Base-by-base conservation (phyloP, 2,113 vertebrate species). In the Petrocephalus zakoni region DNA sequence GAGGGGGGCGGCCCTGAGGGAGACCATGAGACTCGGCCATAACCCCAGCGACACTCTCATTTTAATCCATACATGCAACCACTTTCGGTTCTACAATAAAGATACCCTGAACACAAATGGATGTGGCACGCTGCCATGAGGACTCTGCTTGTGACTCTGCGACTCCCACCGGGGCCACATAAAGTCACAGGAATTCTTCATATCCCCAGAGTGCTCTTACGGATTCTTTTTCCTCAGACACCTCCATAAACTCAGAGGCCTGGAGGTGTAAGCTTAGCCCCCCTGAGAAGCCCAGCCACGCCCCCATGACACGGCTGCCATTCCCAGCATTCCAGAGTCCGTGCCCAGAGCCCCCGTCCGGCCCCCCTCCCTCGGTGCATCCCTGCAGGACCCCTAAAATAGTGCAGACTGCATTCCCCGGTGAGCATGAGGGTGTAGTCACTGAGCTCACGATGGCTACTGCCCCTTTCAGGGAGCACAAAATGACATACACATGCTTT, bases 321-420 rank as follows among this genome's bases (percentile, higher is more conserved):
- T 87, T 87, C 87, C 61, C 87, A 72, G 58, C 58, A 87, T 87
- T 87, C 87, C 87, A 75, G 47, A 87, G 58, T 87, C 58, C 7
- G 47, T 29, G 22, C 47, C 75, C 78, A 15, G n/a, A 87, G 58
- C 47, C 56, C 58, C 42, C 7, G 29, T 37, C 37, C 52, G 13
- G 53, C 22, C 42, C 42, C 86, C 29, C 10, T 46, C 85, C 85
- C 52, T 42, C 56, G 21, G 46, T 29, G 21, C 13, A 21, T 42
- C 34, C 56, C 19, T 34, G 46, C 42, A 61, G 9, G 34, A 19
- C 56, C 52, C 85, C 19, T 61, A 86, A 87, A 68, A 87, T 68
- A 68, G 10, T 51, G 55, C 42, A 68, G 42, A 42, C 49, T 2
- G 17, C 68, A 78, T 72, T 78, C 47, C 19, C 68, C 61, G 8